Conservation (phyloP, 2,888 invertebrate species). For the Arenicola marina region DNA sequence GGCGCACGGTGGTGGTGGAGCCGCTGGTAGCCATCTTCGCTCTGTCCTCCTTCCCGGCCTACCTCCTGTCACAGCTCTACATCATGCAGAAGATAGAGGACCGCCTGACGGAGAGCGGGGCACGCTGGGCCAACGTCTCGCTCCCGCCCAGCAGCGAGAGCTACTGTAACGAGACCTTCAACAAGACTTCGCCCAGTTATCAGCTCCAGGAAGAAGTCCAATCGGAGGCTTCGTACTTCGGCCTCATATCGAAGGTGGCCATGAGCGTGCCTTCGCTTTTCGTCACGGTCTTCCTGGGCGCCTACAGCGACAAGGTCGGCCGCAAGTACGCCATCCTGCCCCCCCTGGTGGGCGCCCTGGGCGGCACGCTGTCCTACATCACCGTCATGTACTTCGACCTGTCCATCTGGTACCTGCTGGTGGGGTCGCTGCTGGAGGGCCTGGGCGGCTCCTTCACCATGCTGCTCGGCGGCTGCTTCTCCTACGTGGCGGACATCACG, state of each 20-base stretch:
- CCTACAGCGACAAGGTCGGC: slow-evolving; percentile 27
- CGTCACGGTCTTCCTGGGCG: slow-evolving; percentile 20
- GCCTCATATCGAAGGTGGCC: slow-evolving; percentile 3
- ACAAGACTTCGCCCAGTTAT: slow-evolving; percentile 7
- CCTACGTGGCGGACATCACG: slow-evolving; percentile 25
- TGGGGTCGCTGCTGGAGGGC: slow-evolving; percentile 12
- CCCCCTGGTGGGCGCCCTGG: slow-evolving; percentile 18
- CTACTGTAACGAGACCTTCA: slow-evolving; percentile 7
- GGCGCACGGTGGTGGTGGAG: slow-evolving; percentile 15
- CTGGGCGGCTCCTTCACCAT: slow-evolving; percentile 12
- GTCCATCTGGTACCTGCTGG: slow-evolving; percentile 16
- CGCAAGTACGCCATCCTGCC: slow-evolving; percentile 26
- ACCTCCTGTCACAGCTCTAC: slow-evolving; percentile 17
- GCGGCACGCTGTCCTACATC: slow-evolving; percentile 4
- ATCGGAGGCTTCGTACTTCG: slow-evolving; percentile 13
- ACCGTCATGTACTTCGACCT: slow-evolving; percentile 10
- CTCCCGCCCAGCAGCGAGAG: background rate
- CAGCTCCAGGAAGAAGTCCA: slow-evolving; percentile 13
- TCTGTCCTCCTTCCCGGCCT: slow-evolving; percentile 12
- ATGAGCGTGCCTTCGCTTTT: slow-evolving; percentile 22
- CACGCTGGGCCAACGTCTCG: background rate
- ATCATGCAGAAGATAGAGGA: slow-evolving; percentile 5
- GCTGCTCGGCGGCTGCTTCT: slow-evolving; percentile 21
- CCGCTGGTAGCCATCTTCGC: slow-evolving; percentile 17
- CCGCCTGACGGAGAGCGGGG: background rate